Evolutionary conservation across 2,113 vertebrate species (phyloP), one percentile per base, ranked within the genome.

Genomic region (Gobiocypris rarus): DNA sequence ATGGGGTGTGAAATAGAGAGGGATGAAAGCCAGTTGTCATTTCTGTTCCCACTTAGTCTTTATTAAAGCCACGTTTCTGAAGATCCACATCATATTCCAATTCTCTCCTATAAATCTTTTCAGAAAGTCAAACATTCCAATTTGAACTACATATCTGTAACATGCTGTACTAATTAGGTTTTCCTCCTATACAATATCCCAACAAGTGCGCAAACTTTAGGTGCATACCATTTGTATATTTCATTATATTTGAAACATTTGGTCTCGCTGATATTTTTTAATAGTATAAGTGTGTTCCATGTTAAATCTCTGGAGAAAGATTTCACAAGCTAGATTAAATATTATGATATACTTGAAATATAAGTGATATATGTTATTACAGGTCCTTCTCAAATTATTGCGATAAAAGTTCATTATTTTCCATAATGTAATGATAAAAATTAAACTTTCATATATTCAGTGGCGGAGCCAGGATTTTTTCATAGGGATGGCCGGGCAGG

Each of bases 21-120:
- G 67, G 54, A 56, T 48, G 48, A 82, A 70, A 86, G 85, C 85
- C n/a, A 74, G 71, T 6, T 22, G 19, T 78, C 76, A 43, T 13
- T 75, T 14, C 45, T 75, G 71, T 50, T 75, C n/a, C 71, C 15
- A 75, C 15, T 75, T 75, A 75, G 43, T 31, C 45, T 75, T 52
- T 52, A 75, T 75, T 52, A 75, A 52, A 28, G 17, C 73, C 73
- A 52, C 8, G 8, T 75, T 75, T 75, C 73, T 75, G 26, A 75
- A 52, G 45, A 75, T 75, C 26, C 48, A 31, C 73, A 31, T 52
- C 48, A 75, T 75, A 75, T 52, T 75, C 45, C 65, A 58, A 65
- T 43, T 26, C 22, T 54, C 19, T 52, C 26, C 48, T 22, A 52
- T 65, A n/a, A 83, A 45, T 43, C 41, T 34, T 56, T 59, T 10